A percentile compares a stretch with the other conserved stretches of the same genome.
Evolutionary conservation across 2,888 invertebrate species (phyloP).

Genomic region (Bombylius discolor): DNA sequence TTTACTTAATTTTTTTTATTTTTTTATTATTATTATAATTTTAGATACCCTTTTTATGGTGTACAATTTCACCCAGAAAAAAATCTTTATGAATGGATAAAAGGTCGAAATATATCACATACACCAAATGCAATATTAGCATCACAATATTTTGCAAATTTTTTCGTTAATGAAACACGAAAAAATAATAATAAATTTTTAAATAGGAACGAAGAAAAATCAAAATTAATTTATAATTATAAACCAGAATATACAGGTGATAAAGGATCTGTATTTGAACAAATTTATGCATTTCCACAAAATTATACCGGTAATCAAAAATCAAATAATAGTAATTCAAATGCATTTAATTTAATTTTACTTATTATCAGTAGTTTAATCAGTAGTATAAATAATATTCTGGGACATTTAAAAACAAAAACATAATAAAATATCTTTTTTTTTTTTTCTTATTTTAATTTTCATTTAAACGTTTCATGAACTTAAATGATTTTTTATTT

Average conservation of each 20-base stretch:
- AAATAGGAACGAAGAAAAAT: conserved; percentile 38
- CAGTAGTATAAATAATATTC: too few relatives aligned
- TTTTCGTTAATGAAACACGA: conserved; percentile 66
- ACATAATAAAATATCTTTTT: too few relatives aligned
- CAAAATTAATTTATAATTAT: conserved; percentile 61
- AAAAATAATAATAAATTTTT: conserved; percentile 49
- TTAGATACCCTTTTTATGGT: conserved; percentile 69
- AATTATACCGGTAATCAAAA: not conserved
- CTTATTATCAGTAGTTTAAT: too few relatives aligned
- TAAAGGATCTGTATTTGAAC: conserved; percentile 47
- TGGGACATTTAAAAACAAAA: too few relatives aligned
- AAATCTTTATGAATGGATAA: conserved; percentile 64
- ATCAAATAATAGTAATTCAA: not conserved
- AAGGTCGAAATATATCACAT: conserved; percentile 50
- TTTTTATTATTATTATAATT: conserved; percentile 7
- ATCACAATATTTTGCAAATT: conserved; percentile 70
- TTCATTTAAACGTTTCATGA: too few relatives aligned
- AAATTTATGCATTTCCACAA: conserved; percentile 52
- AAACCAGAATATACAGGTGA: conserved; percentile 49
- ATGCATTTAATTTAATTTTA: too few relatives aligned
- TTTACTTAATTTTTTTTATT: not conserved
- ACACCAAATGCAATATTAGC: conserved; percentile 46
- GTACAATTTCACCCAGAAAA: conserved; percentile 91
- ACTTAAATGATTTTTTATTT: too few relatives aligned
- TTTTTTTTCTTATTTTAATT: too few relatives aligned